Evolutionary conservation across 2,113 vertebrate species (phyloP).

Genomic region (Erythrocercus mccallii): DNA sequence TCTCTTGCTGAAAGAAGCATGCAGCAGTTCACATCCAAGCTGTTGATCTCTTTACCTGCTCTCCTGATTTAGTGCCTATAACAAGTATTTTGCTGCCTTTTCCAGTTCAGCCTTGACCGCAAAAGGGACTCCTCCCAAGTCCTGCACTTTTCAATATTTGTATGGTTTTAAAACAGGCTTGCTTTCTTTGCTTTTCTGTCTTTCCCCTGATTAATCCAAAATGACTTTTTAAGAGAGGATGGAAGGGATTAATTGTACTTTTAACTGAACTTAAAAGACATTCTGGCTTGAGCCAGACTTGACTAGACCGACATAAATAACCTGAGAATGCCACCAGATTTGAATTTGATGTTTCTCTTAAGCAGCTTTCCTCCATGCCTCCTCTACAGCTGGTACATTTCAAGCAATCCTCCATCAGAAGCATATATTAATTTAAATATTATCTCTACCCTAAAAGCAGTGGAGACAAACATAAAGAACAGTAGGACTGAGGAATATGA

Average conservation of each 20-base stretch:
- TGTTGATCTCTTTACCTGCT: neutral
- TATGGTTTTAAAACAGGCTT: constrained; percentile 2
- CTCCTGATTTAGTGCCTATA: neutral
- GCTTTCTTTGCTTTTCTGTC: neutral
- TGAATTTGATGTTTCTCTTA: neutral
- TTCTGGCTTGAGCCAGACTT: constrained; percentile 19
- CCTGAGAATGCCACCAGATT: neutral
- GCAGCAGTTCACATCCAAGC: neutral
- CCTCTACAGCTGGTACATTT: neutral
- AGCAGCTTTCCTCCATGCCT: neutral
- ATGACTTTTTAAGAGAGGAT: constrained; percentile 39
- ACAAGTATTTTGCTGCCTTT: neutral
- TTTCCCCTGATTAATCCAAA: constrained; percentile 25
- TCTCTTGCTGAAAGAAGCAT: neutral
- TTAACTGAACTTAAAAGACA: constrained; percentile 42
- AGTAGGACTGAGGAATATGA: neutral
- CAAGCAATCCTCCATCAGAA: neutral
- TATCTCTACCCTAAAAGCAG: neutral
- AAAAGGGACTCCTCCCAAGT: neutral
- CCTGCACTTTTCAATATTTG: constrained; percentile 6
- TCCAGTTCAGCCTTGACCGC: neutral
- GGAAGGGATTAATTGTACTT: constrained; percentile 63
- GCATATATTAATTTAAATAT: neutral
- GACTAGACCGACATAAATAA: constrained; percentile 31
- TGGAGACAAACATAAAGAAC: neutral